Evolutionary conservation across 1,140 invertebrate species (phyloP), one percentile per base, ranked within the genome.

Genomic region (Copidosoma floridanum): DNA sequence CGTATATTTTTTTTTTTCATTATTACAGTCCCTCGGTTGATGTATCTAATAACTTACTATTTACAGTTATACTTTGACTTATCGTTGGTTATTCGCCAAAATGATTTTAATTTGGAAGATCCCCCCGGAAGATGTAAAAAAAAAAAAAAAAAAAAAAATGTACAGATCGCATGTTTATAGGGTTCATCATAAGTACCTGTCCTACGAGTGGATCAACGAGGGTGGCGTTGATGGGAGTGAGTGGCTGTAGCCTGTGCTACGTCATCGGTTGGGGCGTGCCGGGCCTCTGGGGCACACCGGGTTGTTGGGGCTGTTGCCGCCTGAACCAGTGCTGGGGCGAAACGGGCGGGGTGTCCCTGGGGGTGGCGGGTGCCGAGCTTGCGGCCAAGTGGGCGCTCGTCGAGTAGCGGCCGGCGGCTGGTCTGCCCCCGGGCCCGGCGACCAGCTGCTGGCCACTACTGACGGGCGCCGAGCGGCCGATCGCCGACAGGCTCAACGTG

Each of bases 331-430:
- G 82, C 55, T 82, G 79, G 4, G 83, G 84, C n/a, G 83, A 84
- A 37, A 75, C 78, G 21, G 83, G 83, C 5, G 84, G 84, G 2
- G 84, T 82, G n/a, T 79, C 63, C 44, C 74, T 72, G 1, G 84
- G 83, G 1, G 83, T 82, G 2, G 76, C 79, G 16, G 83, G 83
- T n/a, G 83, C 82, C 10, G 83, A 85, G 12, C 81, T 79, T 11
- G 71, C 66, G 53, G 72, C 26, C 66, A 35, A 40, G 41, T 57
- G 79, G 37, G 81, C 79, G 53, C 82, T 77, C 10, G 83, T 82
- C 14, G 83, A 84, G 10, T 67, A 74, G 29, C 76, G 29, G 29
- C 29, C n/a, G n/a, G n/a, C n/a, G n/a, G n/a, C n/a, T n/a, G n/a
- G n/a, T n/a, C n/a, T n/a, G n/a, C n/a, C n/a, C n/a, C n/a, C n/a